phyloP scores from a whole-genome alignment of 2,888 invertebrate species.

The Mimas tiliae region DNA sequence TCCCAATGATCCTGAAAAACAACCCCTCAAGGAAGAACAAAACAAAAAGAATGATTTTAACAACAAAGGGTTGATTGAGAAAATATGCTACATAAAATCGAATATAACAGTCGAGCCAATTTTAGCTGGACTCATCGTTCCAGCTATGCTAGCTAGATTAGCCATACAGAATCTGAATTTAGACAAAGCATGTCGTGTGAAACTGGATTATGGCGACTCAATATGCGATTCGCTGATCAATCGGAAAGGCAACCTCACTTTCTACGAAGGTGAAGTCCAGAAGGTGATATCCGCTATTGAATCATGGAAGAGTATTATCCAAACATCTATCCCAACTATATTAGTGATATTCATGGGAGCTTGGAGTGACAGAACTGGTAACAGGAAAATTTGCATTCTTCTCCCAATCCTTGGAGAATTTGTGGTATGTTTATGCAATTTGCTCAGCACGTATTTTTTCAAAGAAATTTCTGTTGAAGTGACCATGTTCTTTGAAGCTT shows the following conservation, averaged over 20 bases:
- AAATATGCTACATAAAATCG: slow-evolving; percentile 78
- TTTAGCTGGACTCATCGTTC: slow-evolving; percentile 88
- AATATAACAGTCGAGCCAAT: slow-evolving; percentile 90
- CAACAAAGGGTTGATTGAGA: slow-evolving; percentile 79
- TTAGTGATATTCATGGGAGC: slow-evolving; percentile 85
- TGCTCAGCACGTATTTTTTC: slow-evolving; percentile 82
- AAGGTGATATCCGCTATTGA: slow-evolving; percentile 81
- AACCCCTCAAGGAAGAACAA: slow-evolving; percentile 56
- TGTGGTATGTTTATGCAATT: slow-evolving; percentile 72
- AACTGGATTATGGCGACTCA: slow-evolving; percentile 59
- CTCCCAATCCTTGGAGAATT: slow-evolving; percentile 83
- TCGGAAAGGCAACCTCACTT: slow-evolving; percentile 79
- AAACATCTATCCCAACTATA: slow-evolving; percentile 82
- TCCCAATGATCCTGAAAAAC: slow-evolving; percentile 53
- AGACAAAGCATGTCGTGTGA: slow-evolving; percentile 74
- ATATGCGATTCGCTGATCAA: slow-evolving; percentile 68
- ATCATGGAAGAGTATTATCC: slow-evolving; percentile 83
- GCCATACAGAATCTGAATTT: slow-evolving; percentile 84
- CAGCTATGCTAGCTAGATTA: slow-evolving; percentile 86
- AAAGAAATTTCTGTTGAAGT: slow-evolving; percentile 81
- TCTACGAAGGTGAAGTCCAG: slow-evolving; percentile 86
- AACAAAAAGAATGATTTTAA: slow-evolving; percentile 41
- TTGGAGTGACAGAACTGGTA: slow-evolving; percentile 86
- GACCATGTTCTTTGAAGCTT: slow-evolving; percentile 79
- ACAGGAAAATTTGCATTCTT: slow-evolving; percentile 83